Conservation (phyloP, 2,888 invertebrate species). For the Parnassius apollo region DNA sequence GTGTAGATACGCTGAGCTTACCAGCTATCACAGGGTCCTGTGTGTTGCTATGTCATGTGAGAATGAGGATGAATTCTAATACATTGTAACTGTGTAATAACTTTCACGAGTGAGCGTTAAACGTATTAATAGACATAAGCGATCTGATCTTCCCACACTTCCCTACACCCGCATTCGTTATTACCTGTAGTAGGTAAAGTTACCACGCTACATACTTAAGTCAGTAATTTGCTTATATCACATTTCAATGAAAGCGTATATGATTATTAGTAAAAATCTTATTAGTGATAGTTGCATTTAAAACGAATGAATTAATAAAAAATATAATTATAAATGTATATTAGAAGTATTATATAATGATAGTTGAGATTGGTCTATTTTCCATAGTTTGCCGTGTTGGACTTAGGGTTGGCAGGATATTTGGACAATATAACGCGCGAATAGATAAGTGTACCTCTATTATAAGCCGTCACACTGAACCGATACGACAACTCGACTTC, state of each 20-base stretch:
- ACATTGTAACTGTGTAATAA: slow-evolving; percentile 37
- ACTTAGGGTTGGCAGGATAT: slow-evolving; percentile 50
- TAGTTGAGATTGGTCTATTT: slow-evolving; percentile 67
- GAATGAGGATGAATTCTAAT: slow-evolving; percentile 36
- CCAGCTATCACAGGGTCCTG: slow-evolving; percentile 34
- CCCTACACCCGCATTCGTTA: slow-evolving; percentile 30
- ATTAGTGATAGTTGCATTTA: slow-evolving; percentile 53
- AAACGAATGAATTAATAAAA: slow-evolving; percentile 56
- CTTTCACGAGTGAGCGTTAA: slow-evolving; percentile 58
- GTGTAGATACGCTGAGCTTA: slow-evolving; percentile 34
- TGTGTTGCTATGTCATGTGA: slow-evolving; percentile 30
- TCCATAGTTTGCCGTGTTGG: slow-evolving; percentile 67
- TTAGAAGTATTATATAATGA: slow-evolving; percentile 34
- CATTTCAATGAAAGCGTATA: slow-evolving; percentile 43
- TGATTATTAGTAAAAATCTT: slow-evolving; percentile 35
- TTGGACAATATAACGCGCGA: slow-evolving; percentile 52
- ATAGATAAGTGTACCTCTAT: slow-evolving; percentile 34
- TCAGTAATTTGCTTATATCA: slow-evolving; percentile 65
- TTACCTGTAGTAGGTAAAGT: slow-evolving; percentile 38
- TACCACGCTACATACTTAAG: slow-evolving; percentile 48
- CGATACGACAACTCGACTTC: too few species aligned
- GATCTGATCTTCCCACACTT: slow-evolving; percentile 47
- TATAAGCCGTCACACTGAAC: too few species aligned
- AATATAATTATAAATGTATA: slow-evolving; percentile 35
- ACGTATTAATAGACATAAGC: slow-evolving; percentile 59